Conservation (phyloP, 2,888 invertebrate genomes). For the Macaria liturata region DNA sequence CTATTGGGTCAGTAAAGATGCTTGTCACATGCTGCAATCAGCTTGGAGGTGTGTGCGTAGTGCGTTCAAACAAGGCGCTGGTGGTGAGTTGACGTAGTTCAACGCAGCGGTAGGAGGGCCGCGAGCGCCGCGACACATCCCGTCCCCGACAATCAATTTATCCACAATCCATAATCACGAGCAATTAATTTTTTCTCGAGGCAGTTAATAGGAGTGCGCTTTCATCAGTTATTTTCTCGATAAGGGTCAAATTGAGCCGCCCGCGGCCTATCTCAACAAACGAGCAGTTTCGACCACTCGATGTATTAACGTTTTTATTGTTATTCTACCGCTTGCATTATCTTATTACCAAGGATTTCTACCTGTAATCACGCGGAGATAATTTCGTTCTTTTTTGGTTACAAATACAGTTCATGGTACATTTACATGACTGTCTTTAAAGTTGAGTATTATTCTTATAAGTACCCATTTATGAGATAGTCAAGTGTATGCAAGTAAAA, state of each 20-base stretch:
- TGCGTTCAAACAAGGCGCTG: no score
- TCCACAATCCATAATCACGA: slow-evolving; percentile 73
- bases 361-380: slow-evolving; percentile 51
- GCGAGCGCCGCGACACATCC: slow-evolving; percentile 57
- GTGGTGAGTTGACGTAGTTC: slow-evolving; percentile 41
- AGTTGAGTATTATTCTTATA: no score
- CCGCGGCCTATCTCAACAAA: slow-evolving; percentile 72
- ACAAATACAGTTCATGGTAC: no score
- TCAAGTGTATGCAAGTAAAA: no score
- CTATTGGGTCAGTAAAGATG: no score
- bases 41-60: no score
- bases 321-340: slow-evolving; percentile 53
- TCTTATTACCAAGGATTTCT: slow-evolving; percentile 55
- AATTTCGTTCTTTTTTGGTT: slow-evolving; percentile 22
- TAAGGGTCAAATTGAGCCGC: slow-evolving; percentile 76
- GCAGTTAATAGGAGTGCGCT: slow-evolving; percentile 68
- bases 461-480: no score
- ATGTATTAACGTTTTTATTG: slow-evolving; percentile 68
- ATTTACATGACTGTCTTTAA: no score
- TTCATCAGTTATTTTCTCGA: slow-evolving; percentile 76
- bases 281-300: slow-evolving; percentile 69
- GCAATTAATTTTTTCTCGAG: slow-evolving; percentile 73
- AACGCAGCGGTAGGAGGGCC: slow-evolving; percentile 46
- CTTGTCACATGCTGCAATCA: no score
- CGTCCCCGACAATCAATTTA: slow-evolving; percentile 68